Percentiles rank a stretch among this genome's conserved stretches.
Evolutionary conservation across 2,797 vertebrate genomes (phyloP).

Genomic region (Cyclura pinguis): DNA sequence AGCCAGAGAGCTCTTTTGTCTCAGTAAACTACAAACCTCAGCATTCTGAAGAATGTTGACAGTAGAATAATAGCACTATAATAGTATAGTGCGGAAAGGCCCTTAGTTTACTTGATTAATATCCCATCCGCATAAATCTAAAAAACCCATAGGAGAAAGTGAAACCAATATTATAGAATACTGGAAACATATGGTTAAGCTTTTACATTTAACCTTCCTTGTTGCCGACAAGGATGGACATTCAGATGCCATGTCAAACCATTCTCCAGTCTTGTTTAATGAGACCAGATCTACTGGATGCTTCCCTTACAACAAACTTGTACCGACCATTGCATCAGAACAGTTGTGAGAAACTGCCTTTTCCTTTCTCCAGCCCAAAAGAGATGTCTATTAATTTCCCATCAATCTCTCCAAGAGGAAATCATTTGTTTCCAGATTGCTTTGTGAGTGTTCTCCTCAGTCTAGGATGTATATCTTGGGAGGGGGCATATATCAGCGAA

Average conservation of each 20-base stretch:
- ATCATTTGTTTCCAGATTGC: conserved; percentile 41
- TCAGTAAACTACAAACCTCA: too few relatives aligned
- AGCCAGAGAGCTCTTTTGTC: too few relatives aligned
- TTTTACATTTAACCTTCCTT: neutral
- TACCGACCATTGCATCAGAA: neutral
- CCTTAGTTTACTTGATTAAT: too few relatives aligned
- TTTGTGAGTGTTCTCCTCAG: conserved; percentile 20
- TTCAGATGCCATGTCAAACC: neutral
- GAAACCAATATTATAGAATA: neutral
- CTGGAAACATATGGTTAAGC: neutral
- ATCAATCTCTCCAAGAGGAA: conserved; percentile 27
- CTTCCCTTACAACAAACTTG: neutral
- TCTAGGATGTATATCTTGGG: conserved; percentile 17
- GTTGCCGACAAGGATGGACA: neutral
- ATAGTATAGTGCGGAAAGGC: too few relatives aligned
- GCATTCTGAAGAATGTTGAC: too few relatives aligned
- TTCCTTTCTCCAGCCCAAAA: neutral
- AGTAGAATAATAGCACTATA: too few relatives aligned
- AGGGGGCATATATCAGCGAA: conserved; percentile 14
- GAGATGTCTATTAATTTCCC: conserved; percentile 35
- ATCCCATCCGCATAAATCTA: too few relatives aligned
- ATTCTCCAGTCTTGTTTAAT: neutral
- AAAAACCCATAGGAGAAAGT: too few relatives aligned
- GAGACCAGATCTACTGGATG: neutral
- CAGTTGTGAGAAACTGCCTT: neutral